A percentile compares a stretch with the other conserved stretches of the same genome.
Conservation (phyloP, 2,797 vertebrate species). For the Synanceia verrucosa region DNA sequence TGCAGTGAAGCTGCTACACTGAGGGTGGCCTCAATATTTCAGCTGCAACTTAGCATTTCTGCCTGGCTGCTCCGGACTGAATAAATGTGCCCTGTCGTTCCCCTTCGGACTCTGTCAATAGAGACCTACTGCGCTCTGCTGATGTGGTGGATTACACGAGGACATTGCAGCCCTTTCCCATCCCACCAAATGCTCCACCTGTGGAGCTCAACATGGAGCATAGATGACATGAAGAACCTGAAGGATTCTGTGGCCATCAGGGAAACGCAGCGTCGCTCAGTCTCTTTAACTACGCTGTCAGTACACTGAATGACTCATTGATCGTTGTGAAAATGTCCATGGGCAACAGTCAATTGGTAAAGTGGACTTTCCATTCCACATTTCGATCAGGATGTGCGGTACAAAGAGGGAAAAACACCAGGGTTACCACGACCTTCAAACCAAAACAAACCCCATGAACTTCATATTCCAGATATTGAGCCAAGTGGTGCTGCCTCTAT, state of each 20-base stretch:
- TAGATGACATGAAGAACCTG: background rate
- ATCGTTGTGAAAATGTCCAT: slow-evolving; percentile 56
- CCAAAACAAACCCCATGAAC: background rate
- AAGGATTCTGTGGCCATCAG: background rate
- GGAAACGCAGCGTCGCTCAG: background rate
- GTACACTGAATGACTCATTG: slow-evolving; percentile 56
- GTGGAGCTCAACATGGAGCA: background rate
- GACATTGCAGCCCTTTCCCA: background rate
- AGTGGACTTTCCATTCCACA: slow-evolving; percentile 73
- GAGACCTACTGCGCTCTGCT: slow-evolving; percentile 9
- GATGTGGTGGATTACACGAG: background rate
- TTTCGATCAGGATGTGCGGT: slow-evolving; percentile 29
- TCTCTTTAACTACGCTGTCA: slow-evolving; percentile 5
- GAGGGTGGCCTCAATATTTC: slow-evolving; percentile 72
- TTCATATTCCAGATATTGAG: slow-evolving; percentile 18
- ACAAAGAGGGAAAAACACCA: slow-evolving; percentile 23
- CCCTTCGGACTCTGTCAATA: slow-evolving; percentile 58
- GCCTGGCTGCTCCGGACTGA: slow-evolving; percentile 56
- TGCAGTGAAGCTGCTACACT: slow-evolving; percentile 12
- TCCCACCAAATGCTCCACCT: background rate
- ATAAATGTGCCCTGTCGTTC: slow-evolving; percentile 72
- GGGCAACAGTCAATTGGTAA: slow-evolving; percentile 54
- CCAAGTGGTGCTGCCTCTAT: slow-evolving; percentile 10
- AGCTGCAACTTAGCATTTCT: slow-evolving; percentile 54
- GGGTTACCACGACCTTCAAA: slow-evolving; percentile 63